A percentile compares a stretch with the other conserved stretches of the same genome.
Evolutionary conservation across 1,140 invertebrate genomes (phyloP).

Genomic region (Monochamus saltuarius): DNA sequence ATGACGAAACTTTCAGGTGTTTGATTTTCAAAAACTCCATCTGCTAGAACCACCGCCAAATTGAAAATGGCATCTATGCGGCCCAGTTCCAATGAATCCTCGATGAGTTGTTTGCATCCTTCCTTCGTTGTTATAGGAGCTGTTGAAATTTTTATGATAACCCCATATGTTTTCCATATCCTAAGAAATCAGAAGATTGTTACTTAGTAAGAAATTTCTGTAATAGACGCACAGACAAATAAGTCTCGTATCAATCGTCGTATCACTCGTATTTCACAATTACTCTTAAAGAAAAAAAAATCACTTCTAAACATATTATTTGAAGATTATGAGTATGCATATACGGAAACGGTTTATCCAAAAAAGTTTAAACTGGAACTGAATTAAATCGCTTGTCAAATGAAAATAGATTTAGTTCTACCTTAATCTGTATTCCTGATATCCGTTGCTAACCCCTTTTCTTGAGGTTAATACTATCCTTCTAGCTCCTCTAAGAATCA

Average conservation of each 20-base stretch:
- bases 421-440: conserved; percentile 67
- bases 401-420: no score
- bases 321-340: no score
- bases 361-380: no score
- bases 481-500: conserved; percentile 75
- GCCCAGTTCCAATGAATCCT: conserved; percentile 59
- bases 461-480: conserved; percentile 80
- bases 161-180: conserved; percentile 60
- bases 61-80: conserved; percentile 79
- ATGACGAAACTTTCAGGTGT: conserved; percentile 54
- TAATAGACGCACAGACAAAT: neutral
- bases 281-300: conserved; percentile 20
- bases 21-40: conserved; percentile 58
- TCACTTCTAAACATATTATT: no score
- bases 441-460: conserved; percentile 75
- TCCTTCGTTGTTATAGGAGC: conserved; percentile 54
- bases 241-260: no score
- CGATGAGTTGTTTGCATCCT: conserved; percentile 60
- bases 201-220: neutral
- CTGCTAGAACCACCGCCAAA: conserved; percentile 66
- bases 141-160: conserved; percentile 54
- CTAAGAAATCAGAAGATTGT: conserved; percentile 18
- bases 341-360: no score
- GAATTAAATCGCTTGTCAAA: no score
- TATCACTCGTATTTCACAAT: neutral